These are phyloP conservation scores for Bombus terrestris DNA, from an alignment of 1,140 invertebrate genomes.

Conservation along the genomic window DNA sequence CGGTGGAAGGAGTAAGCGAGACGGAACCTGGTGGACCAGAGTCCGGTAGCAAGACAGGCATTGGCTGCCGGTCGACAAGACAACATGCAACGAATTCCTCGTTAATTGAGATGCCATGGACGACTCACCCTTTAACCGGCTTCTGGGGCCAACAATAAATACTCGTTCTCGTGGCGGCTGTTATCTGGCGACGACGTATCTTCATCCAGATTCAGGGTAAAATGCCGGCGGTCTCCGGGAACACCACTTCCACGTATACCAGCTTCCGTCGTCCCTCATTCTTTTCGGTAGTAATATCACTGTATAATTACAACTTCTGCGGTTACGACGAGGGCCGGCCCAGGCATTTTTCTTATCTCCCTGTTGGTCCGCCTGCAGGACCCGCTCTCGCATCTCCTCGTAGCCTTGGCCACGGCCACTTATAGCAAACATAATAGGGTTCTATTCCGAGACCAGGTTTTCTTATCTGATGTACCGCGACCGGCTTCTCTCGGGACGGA, in stretches of 20 bases:
- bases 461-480: slow-evolving; percentile 64
- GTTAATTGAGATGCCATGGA: slow-evolving; percentile 37
- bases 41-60: background rate
- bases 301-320: slow-evolving; percentile 64
- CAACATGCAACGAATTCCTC: slow-evolving; percentile 26
- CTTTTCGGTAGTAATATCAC: slow-evolving; percentile 54
- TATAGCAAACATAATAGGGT: slow-evolving; percentile 61
- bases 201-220: slow-evolving; percentile 33
- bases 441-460: slow-evolving; percentile 55
- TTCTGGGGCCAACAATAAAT: slow-evolving; percentile 35
- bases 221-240: background rate
- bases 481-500: slow-evolving; percentile 56
- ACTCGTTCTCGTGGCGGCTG: slow-evolving; percentile 4
- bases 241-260: slow-evolving; percentile 26
- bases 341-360: slow-evolving; percentile 60
- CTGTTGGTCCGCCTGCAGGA: background rate
- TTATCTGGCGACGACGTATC: slow-evolving; percentile 46
- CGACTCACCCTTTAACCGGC: slow-evolving; percentile 17
- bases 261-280: slow-evolving; percentile 17
- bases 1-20: background rate
- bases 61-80: background rate
- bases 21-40: background rate
- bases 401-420: slow-evolving; percentile 31
- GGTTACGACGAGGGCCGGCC: slow-evolving; percentile 29
- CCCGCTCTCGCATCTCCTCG: background rate